Conservation (phyloP, 2,797 vertebrate species). For the Acanthornis magna region DNA sequence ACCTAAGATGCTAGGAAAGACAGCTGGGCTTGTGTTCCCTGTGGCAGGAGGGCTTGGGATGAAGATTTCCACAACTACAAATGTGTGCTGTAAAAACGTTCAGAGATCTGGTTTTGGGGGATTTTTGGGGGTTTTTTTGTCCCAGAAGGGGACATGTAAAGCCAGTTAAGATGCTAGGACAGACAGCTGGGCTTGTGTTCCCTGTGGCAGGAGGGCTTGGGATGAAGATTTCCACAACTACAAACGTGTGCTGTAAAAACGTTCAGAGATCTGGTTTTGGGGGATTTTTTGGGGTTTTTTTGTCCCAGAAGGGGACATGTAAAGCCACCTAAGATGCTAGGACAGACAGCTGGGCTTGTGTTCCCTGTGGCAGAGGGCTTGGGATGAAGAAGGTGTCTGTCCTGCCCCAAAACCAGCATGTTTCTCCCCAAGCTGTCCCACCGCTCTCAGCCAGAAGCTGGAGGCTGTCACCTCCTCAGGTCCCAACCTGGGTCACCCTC, state of each 20-base stretch:
- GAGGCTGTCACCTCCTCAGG: not conserved
- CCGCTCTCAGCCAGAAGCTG: not conserved
- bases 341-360: not conserved
- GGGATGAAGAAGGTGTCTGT: not conserved
- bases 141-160: fast-evolving
- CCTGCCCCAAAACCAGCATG: not conserved
- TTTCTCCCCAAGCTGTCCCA: not conserved
- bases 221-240: not conserved
- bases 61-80: no score
- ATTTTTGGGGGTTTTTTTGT: no score
- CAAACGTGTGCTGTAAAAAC: fast-evolving
- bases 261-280: not conserved
- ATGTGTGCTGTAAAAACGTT: no score
- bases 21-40: not conserved
- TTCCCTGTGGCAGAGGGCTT: not conserved
- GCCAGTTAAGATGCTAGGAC: not conserved
- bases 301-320: fast-evolving
- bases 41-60: not conserved
- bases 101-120: no score
- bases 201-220: not conserved
- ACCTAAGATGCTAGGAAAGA: not conserved
- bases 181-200: not conserved
- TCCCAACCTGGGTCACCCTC: not conserved
- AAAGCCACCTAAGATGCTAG: not conserved
- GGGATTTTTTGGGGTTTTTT: no score